A percentile compares a stretch with the other conserved stretches of the same genome.
Conservation (phyloP, 2,113 vertebrate species). For the Protobothrops mucrosquamatus region DNA sequence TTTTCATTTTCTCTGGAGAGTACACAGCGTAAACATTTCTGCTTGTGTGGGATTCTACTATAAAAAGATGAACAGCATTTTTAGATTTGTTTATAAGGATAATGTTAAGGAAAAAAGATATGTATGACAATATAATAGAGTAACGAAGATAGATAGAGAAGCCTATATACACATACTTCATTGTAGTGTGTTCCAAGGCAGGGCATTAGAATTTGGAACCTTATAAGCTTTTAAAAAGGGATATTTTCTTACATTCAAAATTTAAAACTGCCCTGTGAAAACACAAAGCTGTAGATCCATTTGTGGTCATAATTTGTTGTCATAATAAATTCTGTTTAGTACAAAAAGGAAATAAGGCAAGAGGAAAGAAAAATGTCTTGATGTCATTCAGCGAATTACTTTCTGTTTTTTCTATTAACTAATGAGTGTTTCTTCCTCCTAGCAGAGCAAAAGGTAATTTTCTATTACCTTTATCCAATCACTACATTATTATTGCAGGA, state of each 20-base stretch:
- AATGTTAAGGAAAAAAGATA: constrained; percentile 1
- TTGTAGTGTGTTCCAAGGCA: too few relatives aligned
- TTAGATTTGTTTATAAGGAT: background rate
- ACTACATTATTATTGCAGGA: constrained; percentile 10
- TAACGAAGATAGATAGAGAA: background rate
- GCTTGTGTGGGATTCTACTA: constrained; percentile 8
- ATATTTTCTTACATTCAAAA: background rate
- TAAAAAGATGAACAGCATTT: constrained; percentile 8
- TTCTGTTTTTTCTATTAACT: background rate
- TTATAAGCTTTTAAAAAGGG: background rate
- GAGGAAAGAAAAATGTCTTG: too few relatives aligned
- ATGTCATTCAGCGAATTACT: background rate
- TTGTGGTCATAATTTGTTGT: background rate
- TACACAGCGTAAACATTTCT: constrained; percentile 32
- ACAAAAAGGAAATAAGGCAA: background rate
- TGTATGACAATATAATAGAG: background rate
- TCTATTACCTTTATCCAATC: background rate
- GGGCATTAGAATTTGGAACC: background rate
- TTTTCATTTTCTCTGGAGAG: constrained; percentile 16
- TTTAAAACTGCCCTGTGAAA: background rate
- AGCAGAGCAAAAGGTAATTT: background rate
- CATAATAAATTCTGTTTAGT: background rate
- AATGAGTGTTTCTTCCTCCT: background rate
- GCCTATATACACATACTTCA: too few relatives aligned
- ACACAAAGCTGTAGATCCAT: background rate